Evolutionary conservation across 1,140 invertebrate genomes (phyloP).

Genomic region (Coboldia fuscipes): DNA sequence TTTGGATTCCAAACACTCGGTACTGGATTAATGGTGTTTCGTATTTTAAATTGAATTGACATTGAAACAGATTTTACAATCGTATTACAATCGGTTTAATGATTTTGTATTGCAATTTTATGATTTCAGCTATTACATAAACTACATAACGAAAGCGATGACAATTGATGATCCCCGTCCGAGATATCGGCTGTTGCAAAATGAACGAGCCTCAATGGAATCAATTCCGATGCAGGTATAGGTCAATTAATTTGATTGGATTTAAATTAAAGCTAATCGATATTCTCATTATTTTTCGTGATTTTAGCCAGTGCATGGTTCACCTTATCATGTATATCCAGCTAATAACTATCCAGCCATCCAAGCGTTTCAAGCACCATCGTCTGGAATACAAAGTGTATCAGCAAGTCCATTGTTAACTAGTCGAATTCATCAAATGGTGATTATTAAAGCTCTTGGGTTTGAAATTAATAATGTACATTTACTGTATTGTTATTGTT

Average conservation of each 20-base stretch:
- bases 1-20: constrained; percentile 5
- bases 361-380: constrained; percentile 15
- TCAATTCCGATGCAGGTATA: constrained; percentile 30
- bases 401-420: constrained; percentile 18
- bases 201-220: constrained; percentile 25
- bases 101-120: constrained; percentile 4
- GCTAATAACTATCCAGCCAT: constrained; percentile 18
- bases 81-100: no score
- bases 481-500: neutral
- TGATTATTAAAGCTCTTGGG: no score
- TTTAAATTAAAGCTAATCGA: neutral
- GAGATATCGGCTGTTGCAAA: constrained; percentile 29
- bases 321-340: constrained; percentile 20
- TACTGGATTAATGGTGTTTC: constrained; percentile 1
- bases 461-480: no score
- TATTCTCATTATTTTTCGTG: neutral
- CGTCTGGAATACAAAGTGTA: constrained; percentile 13
- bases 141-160: constrained; percentile 45
- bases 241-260: neutral
- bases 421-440: constrained; percentile 13
- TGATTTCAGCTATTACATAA: constrained; percentile 47
- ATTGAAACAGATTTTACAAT: no score
- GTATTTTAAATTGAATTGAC: constrained; percentile 4
- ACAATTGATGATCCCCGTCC: constrained; percentile 43
- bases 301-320: constrained; percentile 12